A percentile compares a stretch with the other conserved stretches of the same genome.
These are phyloP conservation scores for Dynastes grantii DNA, from an alignment of 2,888 invertebrate species.

Conservation along the genomic window DNA sequence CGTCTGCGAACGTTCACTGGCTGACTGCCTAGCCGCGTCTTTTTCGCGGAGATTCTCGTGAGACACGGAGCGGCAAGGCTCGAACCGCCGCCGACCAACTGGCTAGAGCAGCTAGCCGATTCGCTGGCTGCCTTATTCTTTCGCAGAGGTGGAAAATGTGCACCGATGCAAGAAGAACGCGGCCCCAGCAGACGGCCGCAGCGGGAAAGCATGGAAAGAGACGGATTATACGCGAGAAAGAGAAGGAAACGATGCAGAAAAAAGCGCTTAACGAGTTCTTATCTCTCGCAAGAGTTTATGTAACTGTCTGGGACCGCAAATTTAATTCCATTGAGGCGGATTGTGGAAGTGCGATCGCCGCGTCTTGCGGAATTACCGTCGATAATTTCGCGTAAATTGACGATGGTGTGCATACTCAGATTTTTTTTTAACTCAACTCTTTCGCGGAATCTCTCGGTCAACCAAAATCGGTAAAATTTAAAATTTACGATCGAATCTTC, in stretches of 20 bases:
- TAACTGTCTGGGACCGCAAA: slow-evolving; percentile 13
- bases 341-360: slow-evolving; percentile 8
- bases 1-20: neutral
- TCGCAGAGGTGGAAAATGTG: neutral
- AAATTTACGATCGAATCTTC: no score
- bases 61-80: no score
- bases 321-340: neutral
- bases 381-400: no score
- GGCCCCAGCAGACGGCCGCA: neutral
- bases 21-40: no score
- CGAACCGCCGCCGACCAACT: neutral
- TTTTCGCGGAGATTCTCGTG: no score
- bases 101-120: neutral
- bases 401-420: no score
- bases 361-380: no score
- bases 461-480: no score
- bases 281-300: slow-evolving; percentile 8
- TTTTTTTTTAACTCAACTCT: no score
- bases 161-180: slow-evolving; percentile 9
- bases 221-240: neutral
- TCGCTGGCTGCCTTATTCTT: neutral
- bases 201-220: slow-evolving; percentile 1
- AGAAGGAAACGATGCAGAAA: neutral
- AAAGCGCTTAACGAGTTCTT: slow-evolving; percentile 10
- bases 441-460: no score